Evolutionary conservation across 2,113 vertebrate genomes (phyloP).

Genomic region (Struthio camelus): DNA sequence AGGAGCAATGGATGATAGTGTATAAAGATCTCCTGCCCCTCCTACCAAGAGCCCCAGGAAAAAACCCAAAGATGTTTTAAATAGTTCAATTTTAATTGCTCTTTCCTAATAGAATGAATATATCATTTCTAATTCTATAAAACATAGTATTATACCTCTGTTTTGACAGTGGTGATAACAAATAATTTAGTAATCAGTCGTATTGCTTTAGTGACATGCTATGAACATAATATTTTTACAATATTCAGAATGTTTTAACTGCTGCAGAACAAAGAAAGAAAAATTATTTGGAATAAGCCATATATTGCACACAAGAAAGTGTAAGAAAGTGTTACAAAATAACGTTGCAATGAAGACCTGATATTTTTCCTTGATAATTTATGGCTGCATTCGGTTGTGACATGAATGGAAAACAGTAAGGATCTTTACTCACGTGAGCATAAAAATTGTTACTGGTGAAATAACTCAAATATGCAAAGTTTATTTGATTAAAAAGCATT

Average conservation of each 20-base stretch:
- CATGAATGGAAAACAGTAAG: background rate
- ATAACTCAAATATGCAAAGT: background rate
- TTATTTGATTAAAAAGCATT: background rate
- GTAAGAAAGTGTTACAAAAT: background rate
- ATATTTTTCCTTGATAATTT: background rate
- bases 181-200: background rate
- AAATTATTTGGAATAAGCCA: background rate
- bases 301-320: background rate
- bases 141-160: background rate
- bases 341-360: background rate
- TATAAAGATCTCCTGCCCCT: background rate
- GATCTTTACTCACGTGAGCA: background rate
- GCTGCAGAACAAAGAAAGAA: background rate
- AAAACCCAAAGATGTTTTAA: background rate
- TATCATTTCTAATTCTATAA: background rate
- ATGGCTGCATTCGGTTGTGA: background rate
- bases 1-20: background rate
- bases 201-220: background rate
- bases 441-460: background rate
- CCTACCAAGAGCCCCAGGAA: background rate
- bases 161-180: background rate
- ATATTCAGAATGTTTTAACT: background rate
- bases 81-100: background rate
- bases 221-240: background rate
- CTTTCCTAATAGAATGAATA: background rate